phyloP scores from a whole-genome alignment of 2,888 invertebrate genomes.

The Ophion ventricosus region DNA sequence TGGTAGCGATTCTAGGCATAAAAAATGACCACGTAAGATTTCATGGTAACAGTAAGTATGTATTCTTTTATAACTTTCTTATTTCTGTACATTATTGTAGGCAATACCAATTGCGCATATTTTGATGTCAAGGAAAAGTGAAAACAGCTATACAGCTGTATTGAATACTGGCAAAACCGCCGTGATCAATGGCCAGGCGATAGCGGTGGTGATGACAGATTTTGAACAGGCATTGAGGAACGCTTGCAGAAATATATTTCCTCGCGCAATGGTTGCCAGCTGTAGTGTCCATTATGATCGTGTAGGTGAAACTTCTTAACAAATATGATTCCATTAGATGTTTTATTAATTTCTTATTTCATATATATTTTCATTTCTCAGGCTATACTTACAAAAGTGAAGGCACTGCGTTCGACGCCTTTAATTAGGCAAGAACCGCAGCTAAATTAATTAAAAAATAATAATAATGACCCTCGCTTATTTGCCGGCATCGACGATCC shows the following conservation, averaged over 20 bases:
- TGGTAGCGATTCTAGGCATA: slow-evolving; percentile 46
- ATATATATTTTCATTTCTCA: slow-evolving; percentile 11
- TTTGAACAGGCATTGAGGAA: slow-evolving; percentile 39
- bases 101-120: slow-evolving; percentile 40
- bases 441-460: slow-evolving; percentile 47
- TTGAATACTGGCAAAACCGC: not conserved
- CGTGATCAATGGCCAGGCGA: not conserved
- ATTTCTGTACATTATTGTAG: slow-evolving; percentile 25
- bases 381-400: slow-evolving; percentile 13
- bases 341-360: not conserved
- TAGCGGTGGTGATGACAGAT: slow-evolving; percentile 32
- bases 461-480: slow-evolving; percentile 55
- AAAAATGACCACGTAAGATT: slow-evolving; percentile 39
- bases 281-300: slow-evolving; percentile 45
- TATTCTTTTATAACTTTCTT: not conserved
- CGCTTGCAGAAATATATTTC: slow-evolving; percentile 16
- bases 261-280: slow-evolving; percentile 16
- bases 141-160: slow-evolving; percentile 34
- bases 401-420: not conserved
- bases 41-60: slow-evolving; percentile 7
- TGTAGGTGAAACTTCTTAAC: slow-evolving; percentile 1
- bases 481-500: slow-evolving; percentile 39
- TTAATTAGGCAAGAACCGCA: slow-evolving; percentile 6
- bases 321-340: not conserved
- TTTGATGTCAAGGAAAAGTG: slow-evolving; percentile 31